Conservation (phyloP, 2,888 invertebrate genomes). For the Coleophora deauratella region DNA sequence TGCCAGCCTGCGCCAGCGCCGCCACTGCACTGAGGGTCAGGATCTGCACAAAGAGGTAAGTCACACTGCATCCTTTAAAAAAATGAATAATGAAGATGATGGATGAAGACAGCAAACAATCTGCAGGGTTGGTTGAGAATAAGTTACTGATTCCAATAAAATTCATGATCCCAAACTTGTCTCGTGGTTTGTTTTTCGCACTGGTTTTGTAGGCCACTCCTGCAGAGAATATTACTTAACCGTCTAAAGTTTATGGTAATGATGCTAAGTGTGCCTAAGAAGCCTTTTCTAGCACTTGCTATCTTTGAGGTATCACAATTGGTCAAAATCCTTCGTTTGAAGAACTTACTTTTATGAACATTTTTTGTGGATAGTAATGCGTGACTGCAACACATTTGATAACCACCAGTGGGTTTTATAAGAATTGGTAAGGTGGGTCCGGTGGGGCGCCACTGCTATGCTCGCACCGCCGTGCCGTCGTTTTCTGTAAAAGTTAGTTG, state of each 20-base stretch:
- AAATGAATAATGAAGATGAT: too few species aligned
- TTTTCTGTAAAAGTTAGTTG: too few species aligned
- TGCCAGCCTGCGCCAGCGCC: conserved; percentile 66
- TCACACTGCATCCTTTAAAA: not conserved
- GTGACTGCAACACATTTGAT: conserved; percentile 64
- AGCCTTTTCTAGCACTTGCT: too few species aligned
- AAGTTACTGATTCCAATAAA: not conserved
- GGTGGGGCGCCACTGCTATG: conserved; percentile 52
- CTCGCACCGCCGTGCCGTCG: conserved; percentile 4
- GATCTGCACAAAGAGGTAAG: conserved; percentile 34
- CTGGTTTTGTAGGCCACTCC: too few species aligned
- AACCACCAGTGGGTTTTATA: conserved; percentile 63
- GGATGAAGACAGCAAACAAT: not conserved
- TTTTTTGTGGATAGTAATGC: conserved; percentile 55
- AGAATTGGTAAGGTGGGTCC: conserved; percentile 47
- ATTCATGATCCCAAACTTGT: too few species aligned
- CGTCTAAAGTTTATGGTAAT: too few species aligned
- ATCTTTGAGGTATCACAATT: not conserved
- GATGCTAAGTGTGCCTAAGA: too few species aligned
- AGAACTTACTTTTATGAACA: conserved; percentile 63
- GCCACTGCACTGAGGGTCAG: conserved; percentile 48
- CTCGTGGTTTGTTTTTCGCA: too few species aligned
- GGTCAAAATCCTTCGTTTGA: conserved; percentile 1
- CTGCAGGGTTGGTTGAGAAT: conserved; percentile 1
- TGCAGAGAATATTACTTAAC: too few species aligned